A percentile compares a stretch with the other conserved stretches of the same genome.
Conservation (phyloP, 1,140 invertebrate species). For the Physella acuta region DNA sequence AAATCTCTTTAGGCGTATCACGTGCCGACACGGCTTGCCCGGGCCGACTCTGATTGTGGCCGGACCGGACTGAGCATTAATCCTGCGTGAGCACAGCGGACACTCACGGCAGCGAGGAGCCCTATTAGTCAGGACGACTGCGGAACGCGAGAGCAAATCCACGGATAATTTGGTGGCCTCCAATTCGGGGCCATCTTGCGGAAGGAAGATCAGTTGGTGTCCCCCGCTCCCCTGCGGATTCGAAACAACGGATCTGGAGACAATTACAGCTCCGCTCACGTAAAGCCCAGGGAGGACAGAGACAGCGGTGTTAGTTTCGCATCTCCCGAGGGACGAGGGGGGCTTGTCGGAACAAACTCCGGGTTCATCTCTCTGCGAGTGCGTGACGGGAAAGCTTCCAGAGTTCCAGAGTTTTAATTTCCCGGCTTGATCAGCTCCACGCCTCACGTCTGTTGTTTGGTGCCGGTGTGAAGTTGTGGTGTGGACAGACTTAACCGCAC, state of each 20-base stretch:
- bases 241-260: conserved; percentile 25
- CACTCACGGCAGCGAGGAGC: not conserved
- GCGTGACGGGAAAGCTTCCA: conserved; percentile 19
- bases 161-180: conserved; percentile 20
- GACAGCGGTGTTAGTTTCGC: conserved; percentile 28
- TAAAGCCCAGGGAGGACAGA: conserved; percentile 15
- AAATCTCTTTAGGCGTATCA: no score
- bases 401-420: conserved; percentile 15
- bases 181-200: conserved; percentile 24
- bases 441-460: not conserved
- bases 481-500: no score
- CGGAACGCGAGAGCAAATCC: conserved; percentile 18
- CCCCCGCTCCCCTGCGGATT: conserved; percentile 10
- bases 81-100: conserved; percentile 13
- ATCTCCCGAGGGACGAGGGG: conserved; percentile 16
- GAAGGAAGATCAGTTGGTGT: conserved; percentile 23
- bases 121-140: conserved; percentile 18
- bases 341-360: conserved; percentile 11
- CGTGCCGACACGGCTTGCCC: no score
- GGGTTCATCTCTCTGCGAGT: not conserved
- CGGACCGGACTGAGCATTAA: conserved; percentile 8
- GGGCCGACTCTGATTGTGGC: conserved; percentile 5
- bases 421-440: conserved; percentile 15
- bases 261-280: conserved; percentile 27
- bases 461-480: no score